A percentile compares a stretch with the other conserved stretches of the same genome.
Conservation (phyloP, 2,797 vertebrate genomes). For the Sebastes ruberrimus region DNA sequence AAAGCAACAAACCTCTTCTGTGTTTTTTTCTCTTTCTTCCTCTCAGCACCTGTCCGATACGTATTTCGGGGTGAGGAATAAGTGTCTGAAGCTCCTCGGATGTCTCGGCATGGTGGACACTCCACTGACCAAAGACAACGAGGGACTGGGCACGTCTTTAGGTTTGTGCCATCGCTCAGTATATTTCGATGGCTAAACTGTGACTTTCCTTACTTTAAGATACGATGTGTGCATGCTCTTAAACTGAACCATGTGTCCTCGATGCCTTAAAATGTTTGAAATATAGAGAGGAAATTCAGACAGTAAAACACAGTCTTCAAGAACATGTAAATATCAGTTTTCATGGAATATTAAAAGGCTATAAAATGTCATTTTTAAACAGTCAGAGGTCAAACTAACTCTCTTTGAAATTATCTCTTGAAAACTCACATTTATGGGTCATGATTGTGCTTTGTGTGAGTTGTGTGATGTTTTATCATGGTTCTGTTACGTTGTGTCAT, state of each 20-base stretch:
- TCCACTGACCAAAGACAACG: slow-evolving; percentile 83
- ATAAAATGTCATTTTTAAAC: neutral
- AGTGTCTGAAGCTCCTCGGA: slow-evolving; percentile 94
- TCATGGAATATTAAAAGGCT: neutral
- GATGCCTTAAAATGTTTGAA: neutral
- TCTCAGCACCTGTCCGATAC: slow-evolving; percentile 90
- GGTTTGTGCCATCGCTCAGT: slow-evolving; percentile 39
- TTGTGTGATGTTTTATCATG: neutral
- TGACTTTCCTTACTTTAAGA: neutral
- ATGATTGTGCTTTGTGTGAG: neutral
- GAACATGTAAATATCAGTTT: neutral
- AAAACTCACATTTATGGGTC: neutral
- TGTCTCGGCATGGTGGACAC: slow-evolving; percentile 89
- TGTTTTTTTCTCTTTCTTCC: neutral
- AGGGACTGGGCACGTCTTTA: slow-evolving; percentile 56
- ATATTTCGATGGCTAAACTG: neutral
- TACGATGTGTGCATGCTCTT: neutral
- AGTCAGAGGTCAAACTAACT: neutral
- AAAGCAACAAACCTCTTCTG: neutral
- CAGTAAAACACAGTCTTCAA: neutral
- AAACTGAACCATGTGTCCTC: neutral
- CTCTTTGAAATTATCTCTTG: neutral
- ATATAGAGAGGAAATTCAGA: neutral
- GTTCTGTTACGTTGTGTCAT: neutral
- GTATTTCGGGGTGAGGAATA: slow-evolving; percentile 94